Base-by-base conservation (phyloP, 1,140 invertebrate genomes). In the Brachionus koreanus region DNA sequence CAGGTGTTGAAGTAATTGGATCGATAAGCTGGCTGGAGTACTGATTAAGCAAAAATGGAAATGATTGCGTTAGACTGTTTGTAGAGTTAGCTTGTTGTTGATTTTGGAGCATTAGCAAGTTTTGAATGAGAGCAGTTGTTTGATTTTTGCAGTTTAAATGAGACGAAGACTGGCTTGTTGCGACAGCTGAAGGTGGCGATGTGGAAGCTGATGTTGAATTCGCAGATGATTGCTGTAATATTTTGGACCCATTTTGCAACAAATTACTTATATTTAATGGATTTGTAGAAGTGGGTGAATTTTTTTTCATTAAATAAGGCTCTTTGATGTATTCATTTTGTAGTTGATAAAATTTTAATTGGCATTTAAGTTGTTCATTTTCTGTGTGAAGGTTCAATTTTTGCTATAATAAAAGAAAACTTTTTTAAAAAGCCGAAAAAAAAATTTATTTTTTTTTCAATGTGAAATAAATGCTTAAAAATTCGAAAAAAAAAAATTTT, bases 311-410 rank as follows among this genome's bases (percentile, higher is more conserved):
- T 13, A 74, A 74, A 74, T 74, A 74, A 9, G 37, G 33, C 12
- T 79, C 76, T 43, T 79, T 79, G 49, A 25, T 35, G 10, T 61
- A 61, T 19, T 79, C 76, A 37, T 61, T 79, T 79, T 65, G 76
- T 16, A 79, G 13, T 63, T 79, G 49, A 23, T 61, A 39, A 10
- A 79, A 42, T 79, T 13, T 79, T 25, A 79, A 37, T 65, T 79
- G 76, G 33, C 61, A 79, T 25, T 61, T 79, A 5, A 79, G 19
- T 5, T 79, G 76, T 12, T 79, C 76, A 16, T 63, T 79, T 65
- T 79, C 76, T 25, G 16, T 65, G 0, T 79, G 76, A 13, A 79
- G 12, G 39, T 16, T 35, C 6, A 65, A 23, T 79, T 79, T 79
- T 25, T 39, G 29, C 76, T 79, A 29, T 10, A 79, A 63, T 1